Percentiles rank a stretch among this genome's conserved stretches.
phyloP scores from a whole-genome alignment of 2,113 vertebrate genomes.

The Heterocephalus glaber region DNA sequence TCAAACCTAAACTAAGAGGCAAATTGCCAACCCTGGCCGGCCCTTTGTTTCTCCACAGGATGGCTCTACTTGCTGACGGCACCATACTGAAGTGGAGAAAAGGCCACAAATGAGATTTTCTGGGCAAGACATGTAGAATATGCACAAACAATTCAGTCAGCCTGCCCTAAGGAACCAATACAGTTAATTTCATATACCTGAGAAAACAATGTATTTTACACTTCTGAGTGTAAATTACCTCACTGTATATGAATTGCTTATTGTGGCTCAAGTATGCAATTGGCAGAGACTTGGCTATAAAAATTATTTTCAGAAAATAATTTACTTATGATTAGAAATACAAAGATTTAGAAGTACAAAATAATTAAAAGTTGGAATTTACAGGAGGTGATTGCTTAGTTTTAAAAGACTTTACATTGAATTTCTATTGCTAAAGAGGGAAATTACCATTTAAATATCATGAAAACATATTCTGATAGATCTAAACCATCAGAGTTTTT shows the following conservation, averaged over 20 bases:
- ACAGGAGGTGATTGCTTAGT: neutral
- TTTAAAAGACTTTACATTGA: neutral
- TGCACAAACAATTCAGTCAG: neutral
- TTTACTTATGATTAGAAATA: neutral
- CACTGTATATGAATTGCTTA: neutral
- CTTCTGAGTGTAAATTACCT: neutral
- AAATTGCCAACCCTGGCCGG: constrained; percentile 48
- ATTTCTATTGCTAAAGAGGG: neutral
- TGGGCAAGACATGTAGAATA: neutral
- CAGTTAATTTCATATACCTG: accelerated
- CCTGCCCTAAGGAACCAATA: accelerated
- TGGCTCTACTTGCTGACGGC: neutral
- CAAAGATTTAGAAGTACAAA: neutral
- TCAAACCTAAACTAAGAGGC: constrained; percentile 45
- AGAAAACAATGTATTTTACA: neutral
- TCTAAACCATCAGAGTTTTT: neutral
- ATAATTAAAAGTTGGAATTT: neutral
- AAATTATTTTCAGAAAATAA: neutral
- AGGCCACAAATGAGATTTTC: neutral
- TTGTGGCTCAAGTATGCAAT: neutral
- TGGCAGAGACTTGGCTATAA: neutral
- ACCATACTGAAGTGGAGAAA: constrained; percentile 26
- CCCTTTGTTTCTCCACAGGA: constrained; percentile 1
- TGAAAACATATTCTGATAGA: neutral
- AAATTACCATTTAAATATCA: neutral